Conservation (phyloP, 2,888 invertebrate genomes). For the Pristionchus entomophagus region DNA sequence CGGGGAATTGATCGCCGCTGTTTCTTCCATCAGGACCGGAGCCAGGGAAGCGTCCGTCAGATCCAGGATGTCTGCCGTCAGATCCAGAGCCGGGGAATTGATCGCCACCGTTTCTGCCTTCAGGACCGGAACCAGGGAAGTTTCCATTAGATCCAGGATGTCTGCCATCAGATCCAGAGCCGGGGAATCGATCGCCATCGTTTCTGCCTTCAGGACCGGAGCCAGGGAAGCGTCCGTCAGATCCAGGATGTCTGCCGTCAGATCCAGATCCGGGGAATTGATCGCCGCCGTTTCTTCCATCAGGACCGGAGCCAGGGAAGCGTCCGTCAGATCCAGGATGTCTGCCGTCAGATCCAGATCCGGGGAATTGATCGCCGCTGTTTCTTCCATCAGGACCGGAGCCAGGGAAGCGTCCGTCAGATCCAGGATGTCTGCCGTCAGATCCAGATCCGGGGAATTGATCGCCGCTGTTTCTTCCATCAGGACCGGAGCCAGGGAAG, state of each 20-base stretch:
- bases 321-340: slow-evolving; percentile 6
- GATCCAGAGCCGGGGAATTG: slow-evolving; percentile 5
- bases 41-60: neutral
- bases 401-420: neutral
- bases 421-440: neutral
- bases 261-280: slow-evolving; percentile 25
- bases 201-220: neutral
- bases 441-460: slow-evolving; percentile 6
- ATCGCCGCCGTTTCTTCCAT: neutral
- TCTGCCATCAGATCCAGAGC: neutral
- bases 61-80: neutral
- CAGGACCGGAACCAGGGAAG: neutral
- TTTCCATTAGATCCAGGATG: neutral
- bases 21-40: neutral
- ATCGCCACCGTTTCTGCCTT: neutral
- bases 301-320: neutral
- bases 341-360: slow-evolving; percentile 7
- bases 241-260: neutral
- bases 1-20: slow-evolving; percentile 8
- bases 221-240: neutral
- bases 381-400: neutral
- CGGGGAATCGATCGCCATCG: neutral
- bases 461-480: neutral
- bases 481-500: neutral
- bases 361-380: slow-evolving; percentile 9